Base-by-base conservation (phyloP, 2,797 vertebrate genomes). In the Staurois parvus region DNA sequence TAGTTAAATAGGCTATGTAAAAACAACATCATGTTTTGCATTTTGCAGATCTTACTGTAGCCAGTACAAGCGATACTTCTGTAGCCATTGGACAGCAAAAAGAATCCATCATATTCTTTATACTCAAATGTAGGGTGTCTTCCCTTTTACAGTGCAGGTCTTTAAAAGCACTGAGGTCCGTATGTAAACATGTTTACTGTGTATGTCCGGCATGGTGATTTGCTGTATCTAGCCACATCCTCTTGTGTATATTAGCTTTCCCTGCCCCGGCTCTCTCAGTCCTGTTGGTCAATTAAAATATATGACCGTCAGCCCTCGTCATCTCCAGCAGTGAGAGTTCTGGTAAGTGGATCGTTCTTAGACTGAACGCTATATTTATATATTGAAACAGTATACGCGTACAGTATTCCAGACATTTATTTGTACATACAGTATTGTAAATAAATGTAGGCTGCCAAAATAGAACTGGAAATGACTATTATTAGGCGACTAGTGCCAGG, bases 401-500 rank as follows among this genome's bases (percentile, higher is more conserved):
- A 67, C 37, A 45, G 72, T 34, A 74, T 15, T 21, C 59, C 12
- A 75, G 81, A 75, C 81, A 75, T 72, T 11, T 83, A 67, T 83
- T 62, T 48, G 81, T 26, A 83, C 81, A 83, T 83, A 75, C 26
- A 66, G 72, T 48, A 72, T 64, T 72, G 45, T 72, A 42, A 64
- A 37, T 34, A 73, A 26, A 21, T 81, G 62, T 56, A 9, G 32
- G 42, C 19, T 70, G 66, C 40, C 21, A 72, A 56, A 62, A 62
- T 62, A 81, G 72, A 81, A 72, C 72, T 81, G 72, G 79, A 73
- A 32, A 13, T 21, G 19, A 4, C 69, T 81, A 81, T 81, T 40
- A 81, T 81, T 81, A 81, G 79, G 34, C 28, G n/a, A 2, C 70
- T 42, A 59, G 45, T 81, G 48, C 48, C 48, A 62, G 79, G 19